A percentile compares a stretch with the other conserved stretches of the same genome.
Evolutionary conservation across 2,888 invertebrate genomes (phyloP).

Genomic region (Brenthis daphne): DNA sequence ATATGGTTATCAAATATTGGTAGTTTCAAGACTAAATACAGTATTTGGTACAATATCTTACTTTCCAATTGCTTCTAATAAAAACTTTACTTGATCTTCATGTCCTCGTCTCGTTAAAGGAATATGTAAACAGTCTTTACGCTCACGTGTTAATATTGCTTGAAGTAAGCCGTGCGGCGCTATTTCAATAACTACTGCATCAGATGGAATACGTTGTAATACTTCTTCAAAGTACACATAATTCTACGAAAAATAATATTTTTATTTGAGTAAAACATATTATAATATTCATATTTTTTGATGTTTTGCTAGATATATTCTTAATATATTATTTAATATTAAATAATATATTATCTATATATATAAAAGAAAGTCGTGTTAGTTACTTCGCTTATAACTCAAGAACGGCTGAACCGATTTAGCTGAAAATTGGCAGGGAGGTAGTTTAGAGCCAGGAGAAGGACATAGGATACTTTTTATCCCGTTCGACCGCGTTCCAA

Average conservation of each 20-base stretch:
- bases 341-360: too few species aligned
- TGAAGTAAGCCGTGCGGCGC: conserved; percentile 93
- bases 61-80: conserved; percentile 80
- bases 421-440: too few species aligned
- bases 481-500: too few species aligned
- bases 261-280: not conserved
- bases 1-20: not conserved
- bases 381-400: too few species aligned
- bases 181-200: conserved; percentile 90
- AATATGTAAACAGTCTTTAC: conserved; percentile 84
- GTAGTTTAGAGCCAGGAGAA: too few species aligned
- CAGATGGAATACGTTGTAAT: conserved; percentile 85
- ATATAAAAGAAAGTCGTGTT: too few species aligned
- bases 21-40: not conserved
- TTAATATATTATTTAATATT: too few species aligned
- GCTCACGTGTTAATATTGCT: conserved; percentile 89
- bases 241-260: conserved; percentile 48
- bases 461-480: too few species aligned
- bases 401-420: too few species aligned
- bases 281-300: too few species aligned
- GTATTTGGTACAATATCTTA: conserved; percentile 48
- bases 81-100: conserved; percentile 78
- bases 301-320: too few species aligned
- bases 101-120: conserved; percentile 87
- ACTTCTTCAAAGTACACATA: conserved; percentile 89